Evolutionary conservation across 2,888 invertebrate species (phyloP).

Genomic region (Tetheella fluctuosa): DNA sequence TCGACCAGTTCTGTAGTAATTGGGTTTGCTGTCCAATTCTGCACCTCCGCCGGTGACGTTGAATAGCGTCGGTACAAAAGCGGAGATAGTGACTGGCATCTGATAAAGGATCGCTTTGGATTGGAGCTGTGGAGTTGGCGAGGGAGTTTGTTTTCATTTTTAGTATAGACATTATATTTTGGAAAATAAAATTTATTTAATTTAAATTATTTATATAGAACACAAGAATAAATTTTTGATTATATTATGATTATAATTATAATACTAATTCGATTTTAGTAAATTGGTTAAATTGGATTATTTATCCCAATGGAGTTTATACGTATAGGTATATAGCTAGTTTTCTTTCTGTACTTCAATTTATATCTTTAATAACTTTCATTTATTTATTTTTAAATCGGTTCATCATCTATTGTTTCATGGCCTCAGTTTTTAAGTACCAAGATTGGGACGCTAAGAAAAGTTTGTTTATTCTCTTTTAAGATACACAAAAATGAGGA

Average conservation of each 20-base stretch:
- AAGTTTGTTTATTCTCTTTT: constrained; percentile 53
- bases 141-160: neutral
- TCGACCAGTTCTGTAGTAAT: constrained; percentile 42
- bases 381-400: neutral
- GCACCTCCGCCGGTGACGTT: constrained; percentile 37
- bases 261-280: too few species aligned
- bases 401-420: constrained; percentile 14
- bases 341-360: too few species aligned
- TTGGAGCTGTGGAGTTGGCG: constrained; percentile 27
- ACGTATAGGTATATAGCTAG: too few species aligned
- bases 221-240: too few species aligned
- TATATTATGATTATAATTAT: too few species aligned
- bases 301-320: too few species aligned
- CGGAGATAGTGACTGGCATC: constrained; percentile 49
- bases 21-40: constrained; percentile 54
- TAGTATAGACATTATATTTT: too few species aligned
- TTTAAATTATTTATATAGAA: too few species aligned
- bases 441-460: constrained; percentile 44
- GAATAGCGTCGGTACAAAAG: constrained; percentile 43
- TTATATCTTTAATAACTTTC: neutral
- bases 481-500: constrained; percentile 44
- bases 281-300: too few species aligned
- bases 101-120: constrained; percentile 46
- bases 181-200: too few species aligned
- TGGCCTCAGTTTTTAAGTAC: constrained; percentile 39